A percentile compares a stretch with the other conserved stretches of the same genome.
Evolutionary conservation across 2,797 vertebrate genomes (phyloP).

Genomic region (Trematomus bernacchii): DNA sequence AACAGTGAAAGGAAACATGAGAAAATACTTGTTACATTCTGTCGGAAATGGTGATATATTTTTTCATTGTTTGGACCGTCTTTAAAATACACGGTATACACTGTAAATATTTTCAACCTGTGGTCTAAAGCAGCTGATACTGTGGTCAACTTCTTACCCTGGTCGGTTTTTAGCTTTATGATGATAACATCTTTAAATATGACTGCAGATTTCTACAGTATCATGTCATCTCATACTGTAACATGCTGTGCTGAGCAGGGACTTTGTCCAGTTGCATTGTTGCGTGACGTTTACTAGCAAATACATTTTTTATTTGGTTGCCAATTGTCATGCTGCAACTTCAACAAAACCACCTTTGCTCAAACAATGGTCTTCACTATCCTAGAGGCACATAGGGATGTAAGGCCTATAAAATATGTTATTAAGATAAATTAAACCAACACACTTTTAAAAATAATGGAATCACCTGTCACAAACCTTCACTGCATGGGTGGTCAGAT

Average conservation of each 20-base stretch:
- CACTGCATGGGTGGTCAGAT: background rate
- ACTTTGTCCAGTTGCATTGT: too few species aligned
- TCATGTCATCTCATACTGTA: too few species aligned
- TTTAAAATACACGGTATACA: background rate
- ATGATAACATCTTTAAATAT: too few species aligned
- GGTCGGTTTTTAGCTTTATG: too few species aligned
- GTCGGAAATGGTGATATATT: background rate
- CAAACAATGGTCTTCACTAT: background rate
- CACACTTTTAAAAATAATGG: background rate
- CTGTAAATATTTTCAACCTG: too few species aligned
- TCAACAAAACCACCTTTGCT: background rate
- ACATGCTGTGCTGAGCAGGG: too few species aligned
- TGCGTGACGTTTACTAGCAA: too few species aligned
- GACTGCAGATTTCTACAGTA: too few species aligned
- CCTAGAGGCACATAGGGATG: background rate
- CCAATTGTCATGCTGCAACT: background rate
- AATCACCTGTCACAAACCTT: background rate
- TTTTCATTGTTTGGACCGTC: slow-evolving; percentile 39
- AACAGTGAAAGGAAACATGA: slow-evolving; percentile 17
- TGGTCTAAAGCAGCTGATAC: too few species aligned
- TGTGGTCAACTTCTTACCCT: too few species aligned
- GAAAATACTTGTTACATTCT: slow-evolving; percentile 31
- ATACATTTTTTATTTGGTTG: background rate
- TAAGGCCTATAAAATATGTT: background rate
- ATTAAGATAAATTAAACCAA: background rate